phyloP scores from a whole-genome alignment of 2,113 vertebrate genomes.

The Xiphorhynchus elegans region DNA sequence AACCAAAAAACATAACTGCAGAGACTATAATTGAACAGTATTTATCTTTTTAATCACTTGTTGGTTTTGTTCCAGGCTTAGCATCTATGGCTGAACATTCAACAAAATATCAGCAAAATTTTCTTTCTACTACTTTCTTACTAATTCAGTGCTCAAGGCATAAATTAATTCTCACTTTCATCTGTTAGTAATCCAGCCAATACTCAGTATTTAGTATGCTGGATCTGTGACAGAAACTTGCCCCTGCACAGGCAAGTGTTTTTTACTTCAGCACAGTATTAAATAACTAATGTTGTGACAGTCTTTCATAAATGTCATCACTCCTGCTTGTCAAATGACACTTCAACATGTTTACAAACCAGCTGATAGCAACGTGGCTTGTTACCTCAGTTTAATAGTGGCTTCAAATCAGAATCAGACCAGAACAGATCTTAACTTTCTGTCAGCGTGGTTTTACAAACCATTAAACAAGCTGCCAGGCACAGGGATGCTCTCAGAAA shows the following conservation, averaged over 20 bases:
- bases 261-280: constrained; percentile 21
- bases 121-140: neutral
- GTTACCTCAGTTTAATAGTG: neutral
- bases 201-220: neutral
- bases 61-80: neutral
- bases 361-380: neutral
- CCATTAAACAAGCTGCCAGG: neutral
- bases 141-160: neutral
- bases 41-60: neutral
- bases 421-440: neutral
- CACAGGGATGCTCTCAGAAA: neutral
- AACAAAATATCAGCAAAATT: neutral
- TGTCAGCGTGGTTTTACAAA: neutral
- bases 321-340: neutral
- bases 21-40: neutral
- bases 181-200: neutral
- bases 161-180: constrained; percentile 20
- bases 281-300: constrained; percentile 13
- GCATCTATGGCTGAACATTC: neutral
- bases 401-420: neutral
- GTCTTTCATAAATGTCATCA: constrained; percentile 13
- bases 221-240: neutral
- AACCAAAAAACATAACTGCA: neutral
- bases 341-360: neutral
- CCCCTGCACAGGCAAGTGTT: neutral